Conservation (phyloP, 2,113 vertebrate species). For the Numida meleagris region DNA sequence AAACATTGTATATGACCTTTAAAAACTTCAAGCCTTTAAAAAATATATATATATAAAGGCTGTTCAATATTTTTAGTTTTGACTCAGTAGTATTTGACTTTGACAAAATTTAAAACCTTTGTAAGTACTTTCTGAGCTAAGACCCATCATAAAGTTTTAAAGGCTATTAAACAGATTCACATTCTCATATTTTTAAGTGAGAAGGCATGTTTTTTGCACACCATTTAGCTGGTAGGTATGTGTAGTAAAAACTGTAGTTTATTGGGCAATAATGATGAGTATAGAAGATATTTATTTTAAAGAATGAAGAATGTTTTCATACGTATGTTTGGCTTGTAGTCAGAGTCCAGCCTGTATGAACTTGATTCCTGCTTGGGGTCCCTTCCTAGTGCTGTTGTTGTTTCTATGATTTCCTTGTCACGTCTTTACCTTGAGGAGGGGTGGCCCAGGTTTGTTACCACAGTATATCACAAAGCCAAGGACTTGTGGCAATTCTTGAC, state of each 20-base stretch:
- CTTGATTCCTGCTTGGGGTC: background rate
- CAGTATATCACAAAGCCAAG: fast-evolving
- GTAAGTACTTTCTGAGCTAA: slow-evolving; percentile 47
- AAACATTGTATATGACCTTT: background rate
- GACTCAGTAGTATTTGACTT: background rate
- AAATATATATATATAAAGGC: background rate
- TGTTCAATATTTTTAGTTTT: background rate
- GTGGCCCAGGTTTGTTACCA: background rate
- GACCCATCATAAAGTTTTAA: slow-evolving; percentile 60
- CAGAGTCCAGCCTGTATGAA: background rate
- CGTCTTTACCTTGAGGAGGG: fast-evolving
- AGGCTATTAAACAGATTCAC: slow-evolving; percentile 64
- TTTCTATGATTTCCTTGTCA: background rate
- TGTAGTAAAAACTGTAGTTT: slow-evolving; percentile 54
- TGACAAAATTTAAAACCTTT: slow-evolving; percentile 32
- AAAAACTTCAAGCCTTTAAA: background rate
- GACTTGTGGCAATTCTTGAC: background rate
- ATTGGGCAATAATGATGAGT: slow-evolving; percentile 48
- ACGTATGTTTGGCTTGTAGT: background rate
- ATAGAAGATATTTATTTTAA: background rate
- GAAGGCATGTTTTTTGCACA: slow-evolving; percentile 44
- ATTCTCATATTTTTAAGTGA: background rate
- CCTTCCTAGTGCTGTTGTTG: background rate
- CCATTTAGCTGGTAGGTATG: slow-evolving; percentile 55
- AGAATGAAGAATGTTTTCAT: background rate